Evolutionary conservation across 2,113 vertebrate species (phyloP).

Genomic region (Menura novaehollandiae): DNA sequence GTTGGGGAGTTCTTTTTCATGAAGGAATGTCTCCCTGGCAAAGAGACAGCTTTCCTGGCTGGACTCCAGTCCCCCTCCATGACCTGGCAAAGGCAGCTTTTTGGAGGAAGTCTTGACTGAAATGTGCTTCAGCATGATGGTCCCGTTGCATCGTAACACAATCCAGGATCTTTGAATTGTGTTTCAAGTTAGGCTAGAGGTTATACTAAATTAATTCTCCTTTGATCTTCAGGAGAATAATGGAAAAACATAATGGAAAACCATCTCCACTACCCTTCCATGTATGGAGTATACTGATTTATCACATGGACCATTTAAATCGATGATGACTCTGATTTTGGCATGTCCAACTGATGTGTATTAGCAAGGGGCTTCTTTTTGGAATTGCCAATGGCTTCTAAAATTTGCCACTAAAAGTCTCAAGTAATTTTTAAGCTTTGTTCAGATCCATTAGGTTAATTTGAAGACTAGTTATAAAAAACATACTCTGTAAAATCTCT

Average conservation of each 20-base stretch:
- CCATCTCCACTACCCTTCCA: neutral
- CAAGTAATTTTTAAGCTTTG: neutral
- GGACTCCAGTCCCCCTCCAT: neutral
- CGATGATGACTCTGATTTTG: neutral
- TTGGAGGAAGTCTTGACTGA: neutral
- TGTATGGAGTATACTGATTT: neutral
- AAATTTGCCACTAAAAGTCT: neutral
- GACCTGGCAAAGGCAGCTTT: neutral
- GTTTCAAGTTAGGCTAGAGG: neutral
- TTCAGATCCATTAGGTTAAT: neutral
- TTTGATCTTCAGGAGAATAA: neutral
- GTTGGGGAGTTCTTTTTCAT: neutral
- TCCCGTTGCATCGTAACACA: neutral
- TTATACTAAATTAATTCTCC: neutral
- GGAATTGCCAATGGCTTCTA: neutral
- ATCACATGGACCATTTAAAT: neutral
- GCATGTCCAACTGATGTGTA: neutral
- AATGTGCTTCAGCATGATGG: neutral
- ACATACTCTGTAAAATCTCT: neutral
- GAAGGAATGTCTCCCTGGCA: constrained; percentile 20
- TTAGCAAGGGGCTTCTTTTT: neutral
- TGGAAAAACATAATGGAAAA: neutral
- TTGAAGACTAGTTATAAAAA: neutral
- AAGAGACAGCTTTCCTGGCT: neutral
- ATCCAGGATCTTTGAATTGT: neutral